phyloP scores from a whole-genome alignment of 1,140 invertebrate genomes.

The Leptonema lineaticorne region DNA sequence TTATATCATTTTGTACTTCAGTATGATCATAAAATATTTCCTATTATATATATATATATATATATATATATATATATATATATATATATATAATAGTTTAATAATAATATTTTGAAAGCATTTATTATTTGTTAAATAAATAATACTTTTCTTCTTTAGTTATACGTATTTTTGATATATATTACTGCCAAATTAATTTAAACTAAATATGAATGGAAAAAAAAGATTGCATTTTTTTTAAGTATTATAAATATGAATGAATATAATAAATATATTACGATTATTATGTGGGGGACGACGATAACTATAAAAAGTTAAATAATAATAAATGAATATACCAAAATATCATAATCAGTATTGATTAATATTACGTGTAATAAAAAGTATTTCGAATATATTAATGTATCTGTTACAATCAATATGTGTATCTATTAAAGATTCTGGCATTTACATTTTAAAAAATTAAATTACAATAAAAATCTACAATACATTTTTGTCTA shows the following conservation, averaged over 20 bases:
- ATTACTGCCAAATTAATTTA: background rate
- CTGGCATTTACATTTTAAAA: slow-evolving; percentile 23
- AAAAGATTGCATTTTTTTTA: slow-evolving; percentile 3
- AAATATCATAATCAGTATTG: slow-evolving; percentile 18
- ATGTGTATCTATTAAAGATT: slow-evolving; percentile 16
- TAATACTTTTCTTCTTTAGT: background rate
- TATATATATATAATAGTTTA: background rate
- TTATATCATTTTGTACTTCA: no score
- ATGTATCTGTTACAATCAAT: slow-evolving; percentile 15
- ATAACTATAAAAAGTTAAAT: background rate
- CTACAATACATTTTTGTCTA: no score
- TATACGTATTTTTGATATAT: background rate
- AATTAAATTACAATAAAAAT: background rate
- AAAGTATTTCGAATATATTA: slow-evolving; percentile 24
- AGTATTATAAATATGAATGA: background rate
- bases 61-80: background rate
- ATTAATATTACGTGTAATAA: slow-evolving; percentile 9
- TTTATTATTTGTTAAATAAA: background rate
- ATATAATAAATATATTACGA: background rate
- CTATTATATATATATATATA: background rate
- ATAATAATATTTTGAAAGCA: background rate
- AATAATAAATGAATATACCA: background rate
- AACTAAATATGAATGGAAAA: background rate
- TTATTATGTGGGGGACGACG: background rate
- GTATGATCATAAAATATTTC: no score